Conservation (phyloP, 2,797 vertebrate species). For the Sebastes ruberrimus region DNA sequence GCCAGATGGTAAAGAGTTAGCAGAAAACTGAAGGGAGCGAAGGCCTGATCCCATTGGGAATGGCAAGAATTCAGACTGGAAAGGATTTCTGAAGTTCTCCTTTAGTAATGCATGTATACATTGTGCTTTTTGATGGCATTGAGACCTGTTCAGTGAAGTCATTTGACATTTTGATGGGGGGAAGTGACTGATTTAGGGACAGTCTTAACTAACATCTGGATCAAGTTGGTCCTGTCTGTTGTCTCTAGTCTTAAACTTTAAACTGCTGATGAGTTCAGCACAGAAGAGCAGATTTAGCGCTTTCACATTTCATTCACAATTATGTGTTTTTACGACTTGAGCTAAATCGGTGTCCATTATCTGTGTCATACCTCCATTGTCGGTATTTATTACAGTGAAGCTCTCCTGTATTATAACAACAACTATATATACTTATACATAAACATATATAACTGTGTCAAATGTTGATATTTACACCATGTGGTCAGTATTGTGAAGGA, state of each 20-base stretch:
- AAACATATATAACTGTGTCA: constrained; percentile 61
- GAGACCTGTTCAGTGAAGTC: background rate
- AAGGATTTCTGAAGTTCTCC: background rate
- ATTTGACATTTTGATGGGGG: background rate
- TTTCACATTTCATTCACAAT: background rate
- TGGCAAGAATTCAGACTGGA: background rate
- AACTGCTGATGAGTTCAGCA: constrained; percentile 13
- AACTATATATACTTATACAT: constrained; percentile 22
- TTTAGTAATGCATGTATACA: background rate
- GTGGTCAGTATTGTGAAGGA: constrained; percentile 73
- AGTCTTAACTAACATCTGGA: background rate
- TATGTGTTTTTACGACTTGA: constrained; percentile 8
- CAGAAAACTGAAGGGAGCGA: background rate
- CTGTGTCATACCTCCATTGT: constrained; percentile 15
- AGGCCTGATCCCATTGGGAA: background rate
- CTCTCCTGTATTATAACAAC: constrained; percentile 46
- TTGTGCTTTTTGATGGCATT: background rate
- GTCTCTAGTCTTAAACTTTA: background rate
- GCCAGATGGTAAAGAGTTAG: background rate
- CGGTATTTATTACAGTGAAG: constrained; percentile 41
- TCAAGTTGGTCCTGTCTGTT: background rate
- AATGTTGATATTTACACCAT: constrained; percentile 63
- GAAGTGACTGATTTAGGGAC: background rate
- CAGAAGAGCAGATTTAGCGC: constrained; percentile 1
- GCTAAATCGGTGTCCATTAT: background rate